A percentile compares a stretch with the other conserved stretches of the same genome.
Conservation (phyloP, 2,113 vertebrate species). For the Fregata magnificens region DNA sequence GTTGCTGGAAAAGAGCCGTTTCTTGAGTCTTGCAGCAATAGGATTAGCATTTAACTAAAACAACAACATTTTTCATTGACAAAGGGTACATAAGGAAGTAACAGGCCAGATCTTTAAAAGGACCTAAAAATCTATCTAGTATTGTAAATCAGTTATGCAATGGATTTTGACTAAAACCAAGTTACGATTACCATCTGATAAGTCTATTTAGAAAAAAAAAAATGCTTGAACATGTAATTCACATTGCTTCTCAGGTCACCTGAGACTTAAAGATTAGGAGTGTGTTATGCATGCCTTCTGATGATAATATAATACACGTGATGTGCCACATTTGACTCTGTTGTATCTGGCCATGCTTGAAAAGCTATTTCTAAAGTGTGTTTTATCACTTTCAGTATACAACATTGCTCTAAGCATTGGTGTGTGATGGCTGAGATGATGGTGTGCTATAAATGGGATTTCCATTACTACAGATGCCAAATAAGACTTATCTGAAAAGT, state of each 20-base stretch:
- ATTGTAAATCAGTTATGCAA: not conserved
- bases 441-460: not conserved
- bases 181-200: not conserved
- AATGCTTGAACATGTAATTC: not conserved
- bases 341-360: not conserved
- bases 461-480: not conserved
- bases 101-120: not conserved
- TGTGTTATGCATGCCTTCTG: not conserved
- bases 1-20: not conserved
- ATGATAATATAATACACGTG: not conserved
- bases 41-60: not conserved
- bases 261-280: not conserved
- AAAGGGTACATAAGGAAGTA: not conserved
- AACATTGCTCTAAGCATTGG: not conserved
- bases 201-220: not conserved
- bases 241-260: not conserved
- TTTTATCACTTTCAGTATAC: not conserved
- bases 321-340: not conserved
- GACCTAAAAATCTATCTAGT: not conserved
- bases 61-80: not conserved
- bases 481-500: not conserved
- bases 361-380: not conserved
- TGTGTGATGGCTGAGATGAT: not conserved
- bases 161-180: not conserved
- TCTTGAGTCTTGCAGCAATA: not conserved